phyloP scores from a whole-genome alignment of 1,140 invertebrate genomes.

The Pseudachorutes palmiensis region DNA sequence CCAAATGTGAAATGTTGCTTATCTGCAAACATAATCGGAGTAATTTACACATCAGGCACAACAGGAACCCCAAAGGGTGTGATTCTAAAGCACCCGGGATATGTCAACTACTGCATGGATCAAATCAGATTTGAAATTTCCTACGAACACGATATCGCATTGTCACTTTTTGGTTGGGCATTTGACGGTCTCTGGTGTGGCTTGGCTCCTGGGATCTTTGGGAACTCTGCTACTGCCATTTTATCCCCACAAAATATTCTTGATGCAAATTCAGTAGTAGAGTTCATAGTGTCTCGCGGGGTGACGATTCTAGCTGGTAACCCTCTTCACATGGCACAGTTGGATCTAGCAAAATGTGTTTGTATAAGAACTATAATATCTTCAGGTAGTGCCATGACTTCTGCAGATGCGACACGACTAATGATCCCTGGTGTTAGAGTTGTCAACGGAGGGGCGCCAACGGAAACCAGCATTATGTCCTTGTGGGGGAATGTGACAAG shows the following conservation, averaged over 20 bases:
- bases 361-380: background rate
- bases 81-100: background rate
- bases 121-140: background rate
- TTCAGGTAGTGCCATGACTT: background rate
- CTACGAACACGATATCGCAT: background rate
- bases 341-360: background rate
- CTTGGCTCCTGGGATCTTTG: background rate
- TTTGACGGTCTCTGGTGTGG: background rate
- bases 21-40: background rate
- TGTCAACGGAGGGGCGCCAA: background rate
- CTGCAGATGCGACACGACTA: background rate
- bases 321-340: background rate
- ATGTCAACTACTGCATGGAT: background rate
- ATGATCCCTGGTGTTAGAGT: background rate
- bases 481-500: background rate
- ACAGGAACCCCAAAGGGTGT: background rate
- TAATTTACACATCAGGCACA: background rate
- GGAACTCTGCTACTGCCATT: background rate
- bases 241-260: background rate
- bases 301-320: background rate
- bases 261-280: background rate
- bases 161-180: background rate
- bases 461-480: background rate
- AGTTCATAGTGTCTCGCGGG: background rate
- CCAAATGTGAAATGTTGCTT: background rate